Conservation (phyloP, 2,888 invertebrate species). For the Polymixis lichenea region DNA sequence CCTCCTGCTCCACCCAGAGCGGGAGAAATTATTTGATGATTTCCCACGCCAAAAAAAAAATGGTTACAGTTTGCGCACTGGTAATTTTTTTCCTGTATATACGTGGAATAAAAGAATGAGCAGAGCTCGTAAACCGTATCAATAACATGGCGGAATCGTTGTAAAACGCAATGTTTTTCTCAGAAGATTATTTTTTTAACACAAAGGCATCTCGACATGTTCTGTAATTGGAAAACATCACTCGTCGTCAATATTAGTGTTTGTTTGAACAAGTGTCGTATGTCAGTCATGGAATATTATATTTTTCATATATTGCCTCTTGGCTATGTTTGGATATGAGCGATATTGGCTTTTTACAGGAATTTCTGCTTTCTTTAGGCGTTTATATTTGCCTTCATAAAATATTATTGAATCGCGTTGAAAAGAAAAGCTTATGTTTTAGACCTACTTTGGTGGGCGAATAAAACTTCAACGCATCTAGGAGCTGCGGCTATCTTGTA, state of each 20-base stretch:
- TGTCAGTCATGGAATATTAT: constrained; percentile 33
- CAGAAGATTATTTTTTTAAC: constrained; percentile 27
- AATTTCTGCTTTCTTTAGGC: constrained; percentile 9
- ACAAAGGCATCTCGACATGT: constrained; percentile 6
- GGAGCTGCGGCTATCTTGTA: too few relatives aligned
- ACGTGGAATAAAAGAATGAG: too few relatives aligned
- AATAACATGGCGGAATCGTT: background rate
- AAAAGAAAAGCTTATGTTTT: constrained; percentile 7
- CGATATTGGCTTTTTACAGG: constrained; percentile 31
- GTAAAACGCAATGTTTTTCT: background rate
- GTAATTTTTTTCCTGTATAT: too few relatives aligned
- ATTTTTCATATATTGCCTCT: constrained; percentile 37
- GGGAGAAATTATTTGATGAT: too few relatives aligned
- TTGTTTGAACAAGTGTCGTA: constrained; percentile 26
- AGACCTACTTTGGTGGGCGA: background rate
- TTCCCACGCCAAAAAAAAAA: too few relatives aligned
- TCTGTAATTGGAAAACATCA: constrained; percentile 46
- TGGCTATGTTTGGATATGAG: constrained; percentile 13
- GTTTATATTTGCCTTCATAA: constrained; percentile 19
- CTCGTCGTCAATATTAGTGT: constrained; percentile 43
- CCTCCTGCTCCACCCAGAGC: too few relatives aligned
- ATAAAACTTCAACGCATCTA: background rate
- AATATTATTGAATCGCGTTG: constrained; percentile 1
- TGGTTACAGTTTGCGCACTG: too few relatives aligned
- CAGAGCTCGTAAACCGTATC: background rate